Evolutionary conservation across 2,888 invertebrate species (phyloP), one percentile per base, ranked within the genome.

Genomic region (Gisinianus flammeolus): DNA sequence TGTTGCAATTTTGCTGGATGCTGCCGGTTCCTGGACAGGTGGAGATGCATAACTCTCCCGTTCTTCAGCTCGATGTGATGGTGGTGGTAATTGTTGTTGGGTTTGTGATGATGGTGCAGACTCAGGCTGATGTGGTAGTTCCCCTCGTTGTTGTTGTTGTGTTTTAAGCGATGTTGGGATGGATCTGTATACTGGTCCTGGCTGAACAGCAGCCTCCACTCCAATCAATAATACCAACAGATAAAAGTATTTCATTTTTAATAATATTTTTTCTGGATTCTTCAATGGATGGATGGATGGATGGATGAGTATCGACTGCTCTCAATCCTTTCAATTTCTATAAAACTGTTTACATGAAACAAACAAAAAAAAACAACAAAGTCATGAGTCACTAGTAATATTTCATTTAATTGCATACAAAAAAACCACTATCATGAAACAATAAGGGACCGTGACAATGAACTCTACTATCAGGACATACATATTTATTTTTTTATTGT

Each of bases 11-110:
- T 35, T 35, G 19, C 44, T 44, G 12, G 24, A 2, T 44, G 19
- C 44, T n/a, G 26, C 30, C 30, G 64, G 64, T 16, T 66, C 74
- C 66, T 66, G 26, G 33, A 58, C 73, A n/a, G 16, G 44, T 44
- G 12, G 44, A 44, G 44, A n/a, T n/a, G n/a, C n/a, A n/a, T 33
- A 75, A 54, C 80, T 76, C 44, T 81, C 81, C 4, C 81, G 77
- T 62, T 81, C 79, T 35, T 81, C 80, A 19, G 81, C 81, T 24
- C 3, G 62, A 35, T 44, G 52, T 2, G 30, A 8, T 8, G 62
- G 62, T n/a, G 58, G 31, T 2, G 16, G 44, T 12, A 19, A 19
- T 31, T 35, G 68, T 28, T 67, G n/a, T 26, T 16, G 19, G 5
- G 70, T 54, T 28, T 54, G 26, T 19, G 30, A n/a, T 24, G 56